phyloP scores from a whole-genome alignment of 92 coral and sea anemone species.

The Porites evermanni region DNA sequence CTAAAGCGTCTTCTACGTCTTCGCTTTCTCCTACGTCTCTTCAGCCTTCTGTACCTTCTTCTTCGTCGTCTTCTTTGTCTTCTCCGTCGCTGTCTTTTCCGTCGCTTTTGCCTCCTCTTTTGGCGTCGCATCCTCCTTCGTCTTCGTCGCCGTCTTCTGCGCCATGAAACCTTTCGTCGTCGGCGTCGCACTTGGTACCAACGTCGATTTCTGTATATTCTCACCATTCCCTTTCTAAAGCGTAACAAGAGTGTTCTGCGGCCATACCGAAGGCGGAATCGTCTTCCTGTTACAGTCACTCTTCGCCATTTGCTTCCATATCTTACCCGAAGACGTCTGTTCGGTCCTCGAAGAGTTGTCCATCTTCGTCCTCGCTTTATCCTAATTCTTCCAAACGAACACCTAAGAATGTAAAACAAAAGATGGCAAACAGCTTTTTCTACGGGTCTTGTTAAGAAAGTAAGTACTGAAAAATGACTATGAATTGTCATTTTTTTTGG shows the following conservation, averaged over 20 bases:
- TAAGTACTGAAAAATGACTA: too few species aligned
- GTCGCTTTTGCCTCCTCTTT: conserved; percentile 7
- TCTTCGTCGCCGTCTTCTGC: conserved; percentile 8
- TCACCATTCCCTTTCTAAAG: conserved; percentile 11
- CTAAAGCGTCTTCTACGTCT: conserved; percentile 11
- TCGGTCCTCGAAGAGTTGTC: conserved; percentile 6
- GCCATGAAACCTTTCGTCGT: conserved; percentile 13
- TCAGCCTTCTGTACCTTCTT: conserved; percentile 12
- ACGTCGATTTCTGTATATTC: not conserved
- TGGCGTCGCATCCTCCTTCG: conserved; percentile 25
- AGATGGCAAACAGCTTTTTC: not conserved
- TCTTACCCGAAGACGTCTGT: not conserved
- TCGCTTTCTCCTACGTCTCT: conserved; percentile 1
- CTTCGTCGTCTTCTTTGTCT: conserved; percentile 24
- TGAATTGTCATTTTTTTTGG: too few species aligned
- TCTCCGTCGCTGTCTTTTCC: conserved; percentile 12
- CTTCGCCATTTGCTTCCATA: not conserved
- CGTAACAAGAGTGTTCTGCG: not conserved
- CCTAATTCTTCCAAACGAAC: conserved; percentile 6
- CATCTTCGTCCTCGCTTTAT: conserved; percentile 7
- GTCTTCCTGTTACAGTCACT: not conserved
- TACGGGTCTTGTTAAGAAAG: not conserved
- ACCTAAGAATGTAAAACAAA: not conserved
- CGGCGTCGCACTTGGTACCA: conserved; percentile 6
- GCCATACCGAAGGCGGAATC: not conserved